These are phyloP conservation scores for Rhodinocichla rosea DNA, from an alignment of 2,113 vertebrate genomes.

Conservation along the genomic window DNA sequence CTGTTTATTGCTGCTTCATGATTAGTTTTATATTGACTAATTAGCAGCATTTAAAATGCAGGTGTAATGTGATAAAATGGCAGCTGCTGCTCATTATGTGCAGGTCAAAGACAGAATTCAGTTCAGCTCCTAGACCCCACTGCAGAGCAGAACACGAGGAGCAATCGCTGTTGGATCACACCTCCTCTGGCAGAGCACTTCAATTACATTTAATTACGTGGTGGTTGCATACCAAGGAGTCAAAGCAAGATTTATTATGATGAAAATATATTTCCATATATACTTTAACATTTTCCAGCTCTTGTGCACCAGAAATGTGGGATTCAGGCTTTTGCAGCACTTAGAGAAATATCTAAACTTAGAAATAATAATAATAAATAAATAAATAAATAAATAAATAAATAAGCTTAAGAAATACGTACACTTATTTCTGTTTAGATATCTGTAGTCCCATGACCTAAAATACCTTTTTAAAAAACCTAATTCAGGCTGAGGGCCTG, in stretches of 20 bases:
- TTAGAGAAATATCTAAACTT: not conserved
- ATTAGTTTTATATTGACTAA: not conserved
- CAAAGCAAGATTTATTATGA: not conserved
- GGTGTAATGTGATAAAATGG: not conserved
- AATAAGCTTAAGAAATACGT: not conserved
- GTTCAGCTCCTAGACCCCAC: not conserved
- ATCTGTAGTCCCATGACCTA: not conserved
- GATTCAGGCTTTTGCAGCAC: not conserved
- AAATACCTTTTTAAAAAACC: too few species aligned
- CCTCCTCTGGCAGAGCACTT: not conserved
- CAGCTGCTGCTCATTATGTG: not conserved
- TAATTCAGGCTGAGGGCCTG: not conserved
- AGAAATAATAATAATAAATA: not conserved
- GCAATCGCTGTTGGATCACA: conserved; percentile 7
- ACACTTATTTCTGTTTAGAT: not conserved
- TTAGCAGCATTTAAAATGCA: not conserved
- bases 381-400: too few species aligned
- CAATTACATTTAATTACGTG: conserved; percentile 14
- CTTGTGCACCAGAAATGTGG: not conserved
- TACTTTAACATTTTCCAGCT: not conserved
- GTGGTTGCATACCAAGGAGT: not conserved
- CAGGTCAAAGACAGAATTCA: not conserved
- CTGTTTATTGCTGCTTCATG: not conserved
- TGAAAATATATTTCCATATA: not conserved
- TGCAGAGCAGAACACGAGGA: not conserved